phyloP scores from a whole-genome alignment of 2,888 invertebrate genomes.

The Orthosia cruda region DNA sequence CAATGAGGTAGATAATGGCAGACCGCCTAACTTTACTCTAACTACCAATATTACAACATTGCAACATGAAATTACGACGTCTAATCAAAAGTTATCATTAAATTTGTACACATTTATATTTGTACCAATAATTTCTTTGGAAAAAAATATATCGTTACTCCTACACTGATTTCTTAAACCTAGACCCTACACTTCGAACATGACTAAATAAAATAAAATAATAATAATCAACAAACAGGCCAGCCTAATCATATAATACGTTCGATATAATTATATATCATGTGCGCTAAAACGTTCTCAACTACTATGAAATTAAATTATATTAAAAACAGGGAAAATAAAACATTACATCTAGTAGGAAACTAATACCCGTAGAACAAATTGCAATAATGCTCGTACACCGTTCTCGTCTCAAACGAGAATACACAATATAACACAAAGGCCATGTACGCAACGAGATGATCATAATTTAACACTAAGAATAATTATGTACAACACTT shows the following conservation, averaged over 20 bases:
- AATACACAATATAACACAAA: conserved; percentile 61
- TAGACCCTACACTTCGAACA: conserved; percentile 84
- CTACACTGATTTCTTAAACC: conserved; percentile 77
- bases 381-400: conserved; percentile 84
- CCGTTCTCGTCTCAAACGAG: conserved; percentile 62
- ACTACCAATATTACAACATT: conserved; percentile 89
- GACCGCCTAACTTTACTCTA: conserved; percentile 84
- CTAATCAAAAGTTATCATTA: conserved; percentile 84
- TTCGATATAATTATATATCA: conserved; percentile 80
- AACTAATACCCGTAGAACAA: conserved; percentile 92
- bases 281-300: conserved; percentile 86
- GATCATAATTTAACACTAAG: conserved; percentile 90
- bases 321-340: conserved; percentile 86
- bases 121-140: conserved; percentile 92
- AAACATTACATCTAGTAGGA: conserved; percentile 90
- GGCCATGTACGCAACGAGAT: conserved; percentile 82
- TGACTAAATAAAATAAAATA: conserved; percentile 89
- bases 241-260: conserved; percentile 79
- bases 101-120: conserved; percentile 90
- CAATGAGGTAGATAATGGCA: conserved; percentile 90
- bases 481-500: conserved; percentile 78
- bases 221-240: conserved; percentile 91
- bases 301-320: conserved; percentile 77
- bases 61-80: conserved; percentile 88
- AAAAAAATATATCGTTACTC: conserved; percentile 84